Conservation (phyloP, 1,140 invertebrate genomes). For the Neodiprion fabricii region DNA sequence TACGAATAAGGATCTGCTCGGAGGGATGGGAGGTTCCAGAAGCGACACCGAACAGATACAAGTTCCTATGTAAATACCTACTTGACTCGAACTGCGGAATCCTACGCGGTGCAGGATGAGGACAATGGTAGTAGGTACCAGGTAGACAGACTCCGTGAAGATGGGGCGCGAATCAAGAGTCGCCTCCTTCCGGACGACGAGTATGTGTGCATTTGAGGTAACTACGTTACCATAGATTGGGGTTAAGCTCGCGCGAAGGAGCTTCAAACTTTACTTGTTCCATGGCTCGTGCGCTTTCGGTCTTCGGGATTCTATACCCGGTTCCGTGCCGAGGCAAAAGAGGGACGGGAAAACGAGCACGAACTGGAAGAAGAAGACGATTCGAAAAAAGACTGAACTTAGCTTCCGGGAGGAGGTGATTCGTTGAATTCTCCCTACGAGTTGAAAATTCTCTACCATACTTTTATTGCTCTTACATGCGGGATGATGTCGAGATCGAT, state of each 20-base stretch:
- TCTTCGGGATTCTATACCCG: not conserved
- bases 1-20: too few relatives aligned
- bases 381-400: too few relatives aligned
- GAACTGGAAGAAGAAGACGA: too few relatives aligned
- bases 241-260: not conserved
- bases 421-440: too few relatives aligned
- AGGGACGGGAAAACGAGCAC: not conserved
- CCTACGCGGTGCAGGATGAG: not conserved
- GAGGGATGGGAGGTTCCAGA: too few relatives aligned
- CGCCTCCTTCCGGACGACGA: not conserved
- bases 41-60: not conserved
- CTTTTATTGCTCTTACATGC: too few relatives aligned
- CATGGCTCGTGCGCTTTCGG: not conserved
- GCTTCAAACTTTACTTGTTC: not conserved
- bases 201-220: constrained; percentile 1
- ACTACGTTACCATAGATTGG: constrained; percentile 4
- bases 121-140: not conserved
- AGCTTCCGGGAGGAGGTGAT: too few relatives aligned
- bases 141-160: not conserved
- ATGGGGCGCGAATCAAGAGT: not conserved
- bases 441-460: too few relatives aligned
- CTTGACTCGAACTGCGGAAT: constrained; percentile 7
- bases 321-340: not conserved
- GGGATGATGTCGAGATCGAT: not conserved
- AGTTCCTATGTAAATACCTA: constrained; percentile 7